Percentiles rank a stretch among this genome's conserved stretches.
Conservation (phyloP, 2,888 invertebrate species). For the Clunio marinus region DNA sequence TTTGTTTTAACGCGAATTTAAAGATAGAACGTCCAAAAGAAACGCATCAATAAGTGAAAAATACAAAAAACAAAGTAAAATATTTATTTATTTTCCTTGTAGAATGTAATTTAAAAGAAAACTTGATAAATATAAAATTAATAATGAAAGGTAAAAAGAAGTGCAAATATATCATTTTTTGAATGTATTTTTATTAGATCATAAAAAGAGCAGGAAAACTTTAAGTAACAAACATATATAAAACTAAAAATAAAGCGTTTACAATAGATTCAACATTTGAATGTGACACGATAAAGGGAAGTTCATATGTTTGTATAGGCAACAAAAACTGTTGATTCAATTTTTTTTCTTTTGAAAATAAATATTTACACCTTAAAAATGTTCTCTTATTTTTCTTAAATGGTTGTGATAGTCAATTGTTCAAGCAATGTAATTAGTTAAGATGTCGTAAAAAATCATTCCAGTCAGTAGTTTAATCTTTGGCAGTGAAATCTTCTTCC, state of each 20-base stretch:
- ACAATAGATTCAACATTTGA: neutral
- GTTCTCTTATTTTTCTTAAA: neutral
- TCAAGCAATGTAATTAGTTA: too few relatives aligned
- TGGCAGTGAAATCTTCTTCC: constrained; percentile 29
- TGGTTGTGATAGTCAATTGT: neutral
- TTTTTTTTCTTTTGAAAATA: neutral
- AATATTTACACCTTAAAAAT: constrained; percentile 20
- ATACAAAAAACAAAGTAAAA: too few relatives aligned
- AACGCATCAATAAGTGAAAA: too few relatives aligned
- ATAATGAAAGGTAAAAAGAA: neutral
- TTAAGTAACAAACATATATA: neutral
- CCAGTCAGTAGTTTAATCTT: neutral
- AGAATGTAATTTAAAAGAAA: too few relatives aligned
- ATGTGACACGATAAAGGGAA: neutral
- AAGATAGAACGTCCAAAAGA: too few relatives aligned
- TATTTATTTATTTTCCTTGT: too few relatives aligned
- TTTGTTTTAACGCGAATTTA: too few relatives aligned
- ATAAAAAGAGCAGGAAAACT: neutral
- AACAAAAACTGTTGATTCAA: neutral
- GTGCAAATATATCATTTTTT: neutral
- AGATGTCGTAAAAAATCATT: too few relatives aligned
- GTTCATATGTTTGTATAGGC: neutral
- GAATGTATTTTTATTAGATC: neutral
- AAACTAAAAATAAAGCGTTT: too few relatives aligned
- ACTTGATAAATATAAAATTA: too few relatives aligned